These are phyloP conservation scores for Phalacrocorax carbo DNA, from an alignment of 2,113 vertebrate species.

Conservation along the genomic window DNA sequence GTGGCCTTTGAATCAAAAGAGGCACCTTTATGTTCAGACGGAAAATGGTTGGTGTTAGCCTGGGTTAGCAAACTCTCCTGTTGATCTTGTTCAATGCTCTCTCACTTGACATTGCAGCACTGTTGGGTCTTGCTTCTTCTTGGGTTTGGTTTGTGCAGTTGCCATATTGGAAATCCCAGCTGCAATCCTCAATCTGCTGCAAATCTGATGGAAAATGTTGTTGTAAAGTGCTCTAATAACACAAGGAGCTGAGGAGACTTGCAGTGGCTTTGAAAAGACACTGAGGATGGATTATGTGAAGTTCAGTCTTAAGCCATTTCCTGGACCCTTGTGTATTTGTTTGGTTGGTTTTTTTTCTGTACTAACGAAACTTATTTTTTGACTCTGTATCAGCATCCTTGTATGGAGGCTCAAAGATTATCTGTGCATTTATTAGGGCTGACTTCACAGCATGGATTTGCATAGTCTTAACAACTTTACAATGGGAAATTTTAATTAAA, in stretches of 20 bases:
- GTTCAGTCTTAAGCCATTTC: not conserved
- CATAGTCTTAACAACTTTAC: not conserved
- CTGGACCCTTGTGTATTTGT: not conserved
- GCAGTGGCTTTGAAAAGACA: not conserved
- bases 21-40: not conserved
- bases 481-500: not conserved
- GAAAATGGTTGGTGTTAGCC: not conserved
- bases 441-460: not conserved
- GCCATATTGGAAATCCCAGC: not conserved
- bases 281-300: not conserved
- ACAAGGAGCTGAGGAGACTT: not conserved
- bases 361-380: not conserved
- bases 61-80: not conserved
- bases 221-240: accelerated
- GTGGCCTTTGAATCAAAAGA: not conserved
- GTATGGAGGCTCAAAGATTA: not conserved
- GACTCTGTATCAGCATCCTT: not conserved
- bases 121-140: not conserved
- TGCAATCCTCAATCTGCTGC: not conserved
- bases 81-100: not conserved
- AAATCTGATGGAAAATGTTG: not conserved
- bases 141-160: not conserved
- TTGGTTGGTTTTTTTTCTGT: not conserved
- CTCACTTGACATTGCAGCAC: not conserved
- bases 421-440: not conserved